Conservation (phyloP, 2,888 invertebrate genomes). For the Lasiommata megera region DNA sequence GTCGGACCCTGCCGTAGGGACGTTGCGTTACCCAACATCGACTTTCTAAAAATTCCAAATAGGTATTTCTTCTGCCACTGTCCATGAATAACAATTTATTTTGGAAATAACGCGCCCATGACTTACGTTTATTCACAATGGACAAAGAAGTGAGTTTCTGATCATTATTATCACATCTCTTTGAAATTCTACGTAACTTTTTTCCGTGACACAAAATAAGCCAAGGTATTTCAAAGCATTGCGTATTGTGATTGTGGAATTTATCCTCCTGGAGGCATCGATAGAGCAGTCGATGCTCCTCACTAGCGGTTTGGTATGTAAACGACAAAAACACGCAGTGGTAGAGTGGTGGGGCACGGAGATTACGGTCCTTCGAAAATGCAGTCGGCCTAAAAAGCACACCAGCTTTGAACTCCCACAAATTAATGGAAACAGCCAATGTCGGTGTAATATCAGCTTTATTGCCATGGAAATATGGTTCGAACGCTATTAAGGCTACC, state of each 20-base stretch:
- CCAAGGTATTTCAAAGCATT: slow-evolving; percentile 30
- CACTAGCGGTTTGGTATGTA: slow-evolving; percentile 62
- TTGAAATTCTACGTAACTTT: slow-evolving; percentile 32
- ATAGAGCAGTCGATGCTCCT: slow-evolving; percentile 48
- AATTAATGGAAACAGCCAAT: slow-evolving; percentile 40
- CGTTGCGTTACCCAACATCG: slow-evolving; percentile 70
- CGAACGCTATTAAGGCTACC: slow-evolving; percentile 29
- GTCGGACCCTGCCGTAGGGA: slow-evolving; percentile 75
- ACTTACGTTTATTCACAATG: slow-evolving; percentile 31
- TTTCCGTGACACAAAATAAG: slow-evolving; percentile 28
- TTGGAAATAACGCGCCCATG: slow-evolving; percentile 48
- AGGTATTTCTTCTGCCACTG: slow-evolving; percentile 51
- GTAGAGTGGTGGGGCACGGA: slow-evolving; percentile 57
- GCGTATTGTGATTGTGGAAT: slow-evolving; percentile 24
- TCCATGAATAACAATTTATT: slow-evolving; percentile 55
- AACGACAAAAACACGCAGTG: slow-evolving; percentile 66
- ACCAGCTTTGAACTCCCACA: slow-evolving; percentile 60
- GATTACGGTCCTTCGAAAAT: slow-evolving; percentile 72
- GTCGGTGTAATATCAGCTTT: slow-evolving; percentile 47
- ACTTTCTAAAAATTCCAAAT: slow-evolving; percentile 76
- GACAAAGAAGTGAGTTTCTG: slow-evolving; percentile 25
- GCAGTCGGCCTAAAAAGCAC: slow-evolving; percentile 67
- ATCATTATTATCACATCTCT: slow-evolving; percentile 25
- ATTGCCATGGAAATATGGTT: slow-evolving; percentile 43
- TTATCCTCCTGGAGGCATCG: slow-evolving; percentile 42